Conservation (phyloP, 2,113 vertebrate species). For the Cebus imitator region DNA sequence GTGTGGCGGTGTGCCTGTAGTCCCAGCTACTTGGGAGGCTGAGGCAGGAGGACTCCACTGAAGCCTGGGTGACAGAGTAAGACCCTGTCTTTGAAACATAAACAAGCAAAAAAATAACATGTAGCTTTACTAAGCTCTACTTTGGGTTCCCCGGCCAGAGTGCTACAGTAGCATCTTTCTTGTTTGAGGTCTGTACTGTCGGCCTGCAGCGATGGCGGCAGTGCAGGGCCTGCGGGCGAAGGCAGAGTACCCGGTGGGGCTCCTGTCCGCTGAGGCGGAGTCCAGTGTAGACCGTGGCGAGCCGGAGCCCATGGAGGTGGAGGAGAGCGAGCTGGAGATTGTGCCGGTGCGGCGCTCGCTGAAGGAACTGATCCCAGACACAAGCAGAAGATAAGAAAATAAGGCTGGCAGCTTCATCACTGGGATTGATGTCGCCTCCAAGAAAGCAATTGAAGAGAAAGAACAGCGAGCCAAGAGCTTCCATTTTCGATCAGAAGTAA, state of each 20-base stretch:
- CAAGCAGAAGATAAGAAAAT: slow-evolving; percentile 95
- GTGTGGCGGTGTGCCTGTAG: no score
- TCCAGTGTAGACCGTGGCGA: slow-evolving; percentile 81
- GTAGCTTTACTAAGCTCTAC: not conserved
- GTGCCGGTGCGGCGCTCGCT: slow-evolving; percentile 90
- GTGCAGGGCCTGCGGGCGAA: slow-evolving; percentile 89
- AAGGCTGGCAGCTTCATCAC: slow-evolving; percentile 98
- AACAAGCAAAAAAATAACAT: not conserved
- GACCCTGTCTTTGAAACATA: no score
- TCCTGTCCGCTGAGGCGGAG: slow-evolving; percentile 67
- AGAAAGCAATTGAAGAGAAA: slow-evolving; percentile 97
- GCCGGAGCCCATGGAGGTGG: slow-evolving; percentile 97
- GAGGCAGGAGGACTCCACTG: no score
- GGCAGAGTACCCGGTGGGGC: slow-evolving; percentile 77
- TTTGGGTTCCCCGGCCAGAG: not conserved
- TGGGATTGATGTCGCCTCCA: slow-evolving; percentile 97
- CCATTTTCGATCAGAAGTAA: slow-evolving; percentile 92
- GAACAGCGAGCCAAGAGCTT: slow-evolving; percentile 96
- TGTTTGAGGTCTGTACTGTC: not conserved
- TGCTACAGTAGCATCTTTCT: not conserved
- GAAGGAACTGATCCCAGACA: slow-evolving; percentile 94
- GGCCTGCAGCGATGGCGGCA: slow-evolving; percentile 81
- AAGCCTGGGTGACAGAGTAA: no score
- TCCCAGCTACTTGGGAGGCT: no score
- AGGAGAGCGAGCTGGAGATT: slow-evolving; percentile 92